Conservation (phyloP, 2,797 vertebrate genomes). For the Oryzias dopingdopingensis region DNA sequence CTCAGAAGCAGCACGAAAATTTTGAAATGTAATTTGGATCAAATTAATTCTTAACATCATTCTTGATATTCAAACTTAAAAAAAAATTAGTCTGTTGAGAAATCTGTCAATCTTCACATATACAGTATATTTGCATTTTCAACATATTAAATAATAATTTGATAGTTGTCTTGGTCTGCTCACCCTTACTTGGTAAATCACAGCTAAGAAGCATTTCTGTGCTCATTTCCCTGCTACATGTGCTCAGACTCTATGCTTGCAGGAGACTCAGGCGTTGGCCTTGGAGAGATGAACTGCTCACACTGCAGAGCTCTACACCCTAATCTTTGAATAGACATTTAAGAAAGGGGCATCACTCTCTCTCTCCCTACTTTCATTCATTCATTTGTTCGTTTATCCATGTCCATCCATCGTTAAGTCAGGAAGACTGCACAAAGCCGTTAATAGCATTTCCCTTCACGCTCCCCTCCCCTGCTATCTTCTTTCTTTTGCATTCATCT, state of each 20-base stretch:
- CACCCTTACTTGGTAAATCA: no score
- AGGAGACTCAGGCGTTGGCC: slow-evolving; percentile 59
- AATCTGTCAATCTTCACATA: no score
- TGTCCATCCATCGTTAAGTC: slow-evolving; percentile 65
- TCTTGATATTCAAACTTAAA: no score
- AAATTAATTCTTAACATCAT: no score
- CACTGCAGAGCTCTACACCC: slow-evolving; percentile 62
- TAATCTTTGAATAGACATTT: slow-evolving; percentile 74
- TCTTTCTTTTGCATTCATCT: slow-evolving; percentile 56
- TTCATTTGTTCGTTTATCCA: slow-evolving; percentile 66
- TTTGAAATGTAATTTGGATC: slow-evolving; percentile 12
- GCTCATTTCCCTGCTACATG: slow-evolving; percentile 10
- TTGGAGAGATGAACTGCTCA: slow-evolving; percentile 68
- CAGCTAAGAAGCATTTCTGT: no score
- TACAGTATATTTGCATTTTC: no score
- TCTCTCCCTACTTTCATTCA: slow-evolving; percentile 62
- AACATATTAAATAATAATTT: no score
- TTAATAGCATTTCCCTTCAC: slow-evolving; percentile 73
- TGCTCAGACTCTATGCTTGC: slow-evolving; percentile 13
- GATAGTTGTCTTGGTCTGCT: no score
- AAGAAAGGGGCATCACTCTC: slow-evolving; percentile 72
- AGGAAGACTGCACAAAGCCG: slow-evolving; percentile 63
- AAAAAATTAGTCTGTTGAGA: no score
- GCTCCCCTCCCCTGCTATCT: slow-evolving; percentile 55
- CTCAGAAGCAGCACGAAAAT: no score